These are phyloP conservation scores for Himalopsyche tibetana DNA, from an alignment of 2,888 invertebrate species.

Conservation along the genomic window DNA sequence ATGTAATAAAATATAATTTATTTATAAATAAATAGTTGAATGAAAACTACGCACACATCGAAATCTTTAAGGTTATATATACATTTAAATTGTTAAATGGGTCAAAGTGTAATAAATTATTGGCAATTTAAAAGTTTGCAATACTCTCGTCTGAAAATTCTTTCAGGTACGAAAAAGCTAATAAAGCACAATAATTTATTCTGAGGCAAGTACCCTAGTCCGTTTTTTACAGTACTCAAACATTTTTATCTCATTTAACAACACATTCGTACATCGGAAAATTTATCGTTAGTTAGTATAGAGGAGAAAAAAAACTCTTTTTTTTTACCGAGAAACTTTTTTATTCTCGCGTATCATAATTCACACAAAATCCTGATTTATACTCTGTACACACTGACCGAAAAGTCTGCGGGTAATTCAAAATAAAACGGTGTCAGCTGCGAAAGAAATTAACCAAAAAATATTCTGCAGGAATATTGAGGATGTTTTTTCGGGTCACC, in stretches of 20 bases:
- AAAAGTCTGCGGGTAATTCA: constrained; percentile 36
- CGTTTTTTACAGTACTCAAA: constrained; percentile 22
- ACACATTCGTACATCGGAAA: constrained; percentile 42
- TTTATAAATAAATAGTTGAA: too few species aligned
- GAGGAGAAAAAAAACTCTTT: neutral
- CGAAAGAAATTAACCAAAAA: constrained; percentile 42
- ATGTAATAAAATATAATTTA: too few species aligned
- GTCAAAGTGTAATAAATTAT: neutral
- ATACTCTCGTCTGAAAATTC: neutral
- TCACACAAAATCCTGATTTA: constrained; percentile 42
- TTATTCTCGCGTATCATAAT: constrained; percentile 30
- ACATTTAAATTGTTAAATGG: too few species aligned
- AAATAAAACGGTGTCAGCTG: constrained; percentile 46
- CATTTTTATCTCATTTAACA: constrained; percentile 41
- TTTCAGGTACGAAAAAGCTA: constrained; percentile 13
- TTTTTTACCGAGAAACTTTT: constrained; percentile 28
- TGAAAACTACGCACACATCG: too few species aligned
- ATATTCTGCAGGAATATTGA: constrained; percentile 11
- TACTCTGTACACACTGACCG: constrained; percentile 39
- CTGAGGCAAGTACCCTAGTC: constrained; percentile 17
- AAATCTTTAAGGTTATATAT: too few species aligned
- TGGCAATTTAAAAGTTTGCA: neutral
- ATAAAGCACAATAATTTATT: constrained; percentile 22
- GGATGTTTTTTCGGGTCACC: constrained; percentile 49
- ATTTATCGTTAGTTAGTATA: constrained; percentile 42